phyloP scores from a whole-genome alignment of 1,140 invertebrate genomes.

The Atopsyche davidsoni region DNA sequence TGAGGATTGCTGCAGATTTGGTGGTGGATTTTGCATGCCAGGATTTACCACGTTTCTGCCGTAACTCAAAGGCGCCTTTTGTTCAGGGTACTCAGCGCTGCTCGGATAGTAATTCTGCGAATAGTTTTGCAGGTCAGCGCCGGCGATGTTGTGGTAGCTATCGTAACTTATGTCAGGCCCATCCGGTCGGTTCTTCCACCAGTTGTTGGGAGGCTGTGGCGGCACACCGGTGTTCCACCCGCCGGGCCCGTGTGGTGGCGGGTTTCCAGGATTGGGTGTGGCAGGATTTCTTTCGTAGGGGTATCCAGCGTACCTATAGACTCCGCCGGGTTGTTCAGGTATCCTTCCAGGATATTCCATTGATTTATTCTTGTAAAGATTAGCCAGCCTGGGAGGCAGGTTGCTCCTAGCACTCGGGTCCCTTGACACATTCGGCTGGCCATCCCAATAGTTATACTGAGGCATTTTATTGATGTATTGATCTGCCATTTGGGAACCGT shows the following conservation, averaged over 20 bases:
- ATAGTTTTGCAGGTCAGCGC: background rate
- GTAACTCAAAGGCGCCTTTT: background rate
- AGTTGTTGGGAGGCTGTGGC: constrained; percentile 6
- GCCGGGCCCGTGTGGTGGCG: background rate
- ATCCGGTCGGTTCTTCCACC: constrained; percentile 12
- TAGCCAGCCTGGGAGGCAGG: constrained; percentile 40
- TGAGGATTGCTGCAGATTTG: background rate
- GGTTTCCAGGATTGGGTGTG: background rate
- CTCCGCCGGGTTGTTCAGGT: background rate
- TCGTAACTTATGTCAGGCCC: constrained; percentile 1
- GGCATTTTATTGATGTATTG: constrained; percentile 16
- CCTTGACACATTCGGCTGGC: background rate
- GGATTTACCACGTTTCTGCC: background rate
- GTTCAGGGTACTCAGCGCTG: background rate
- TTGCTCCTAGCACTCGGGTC: constrained; percentile 40
- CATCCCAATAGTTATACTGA: constrained; percentile 22
- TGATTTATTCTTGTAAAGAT: constrained; percentile 16
- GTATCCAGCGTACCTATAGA: background rate
- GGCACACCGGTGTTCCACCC: constrained; percentile 1
- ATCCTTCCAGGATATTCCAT: constrained; percentile 7
- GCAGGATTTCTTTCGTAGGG: background rate
- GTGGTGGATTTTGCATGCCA: background rate
- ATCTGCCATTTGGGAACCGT: constrained; percentile 1
- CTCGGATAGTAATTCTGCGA: background rate
- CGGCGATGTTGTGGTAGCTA: constrained; percentile 4